A percentile compares a stretch with the other conserved stretches of the same genome.
phyloP scores from a whole-genome alignment of 2,797 vertebrate genomes.

The Alcedo atthis region DNA sequence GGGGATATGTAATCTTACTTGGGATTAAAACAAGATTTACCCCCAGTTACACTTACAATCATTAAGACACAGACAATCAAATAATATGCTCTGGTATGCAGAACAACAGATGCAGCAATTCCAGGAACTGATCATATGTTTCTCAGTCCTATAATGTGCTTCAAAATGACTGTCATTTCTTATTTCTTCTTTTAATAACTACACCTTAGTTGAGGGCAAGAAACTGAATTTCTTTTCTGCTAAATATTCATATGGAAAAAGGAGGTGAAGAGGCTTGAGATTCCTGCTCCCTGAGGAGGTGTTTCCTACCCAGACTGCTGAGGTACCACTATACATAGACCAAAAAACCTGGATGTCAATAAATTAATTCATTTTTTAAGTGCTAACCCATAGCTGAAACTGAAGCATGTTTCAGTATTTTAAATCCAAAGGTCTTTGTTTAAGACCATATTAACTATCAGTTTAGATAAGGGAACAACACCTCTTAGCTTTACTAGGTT shows the following conservation, averaged over 20 bases:
- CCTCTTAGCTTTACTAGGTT: background rate
- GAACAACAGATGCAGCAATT: constrained; percentile 3
- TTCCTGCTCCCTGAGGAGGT: background rate
- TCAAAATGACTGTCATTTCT: background rate
- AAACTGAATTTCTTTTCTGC: background rate
- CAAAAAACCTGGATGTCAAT: background rate
- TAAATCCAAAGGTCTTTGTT: background rate
- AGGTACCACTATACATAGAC: background rate
- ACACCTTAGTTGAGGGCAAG: background rate
- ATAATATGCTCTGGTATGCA: background rate
- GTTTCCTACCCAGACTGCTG: background rate
- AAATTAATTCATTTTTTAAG: background rate
- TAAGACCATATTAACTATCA: background rate
- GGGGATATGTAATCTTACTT: constrained; percentile 26
- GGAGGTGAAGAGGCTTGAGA: background rate
- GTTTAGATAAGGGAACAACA: background rate
- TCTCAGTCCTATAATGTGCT: background rate
- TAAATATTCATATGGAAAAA: background rate
- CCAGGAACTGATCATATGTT: background rate
- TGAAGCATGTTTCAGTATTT: background rate
- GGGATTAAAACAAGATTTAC: constrained; percentile 19
- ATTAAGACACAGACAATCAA: constrained; percentile 11
- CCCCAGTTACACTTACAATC: background rate
- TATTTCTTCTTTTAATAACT: background rate
- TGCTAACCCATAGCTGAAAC: background rate